phyloP scores from a whole-genome alignment of 2,113 vertebrate genomes.

The Pluvianellus socialis region DNA sequence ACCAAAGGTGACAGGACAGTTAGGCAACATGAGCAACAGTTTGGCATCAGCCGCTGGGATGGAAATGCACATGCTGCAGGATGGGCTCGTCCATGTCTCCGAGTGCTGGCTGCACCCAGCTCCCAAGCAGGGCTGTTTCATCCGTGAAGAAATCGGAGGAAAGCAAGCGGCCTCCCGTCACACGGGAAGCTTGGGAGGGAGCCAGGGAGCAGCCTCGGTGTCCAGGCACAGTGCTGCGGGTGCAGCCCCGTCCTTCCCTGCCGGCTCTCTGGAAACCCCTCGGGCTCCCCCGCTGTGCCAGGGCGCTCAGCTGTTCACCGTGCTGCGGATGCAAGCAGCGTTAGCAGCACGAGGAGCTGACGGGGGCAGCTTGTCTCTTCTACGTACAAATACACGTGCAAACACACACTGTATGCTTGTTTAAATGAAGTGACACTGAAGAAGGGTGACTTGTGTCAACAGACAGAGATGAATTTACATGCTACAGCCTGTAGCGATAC shows the following conservation, averaged over 20 bases:
- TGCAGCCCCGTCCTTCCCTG: background rate
- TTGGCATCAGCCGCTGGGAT: background rate
- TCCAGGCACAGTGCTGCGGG: background rate
- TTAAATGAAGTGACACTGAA: background rate
- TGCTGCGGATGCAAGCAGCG: background rate
- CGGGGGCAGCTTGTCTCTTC: background rate
- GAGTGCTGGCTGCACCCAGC: background rate
- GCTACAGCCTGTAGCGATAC: background rate
- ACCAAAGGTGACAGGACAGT: background rate
- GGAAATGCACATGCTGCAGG: accelerated
- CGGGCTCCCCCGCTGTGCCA: accelerated
- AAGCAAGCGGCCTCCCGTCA: background rate
- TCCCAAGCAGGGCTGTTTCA: background rate
- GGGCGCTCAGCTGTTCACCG: accelerated
- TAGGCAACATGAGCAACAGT: background rate
- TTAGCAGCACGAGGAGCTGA: background rate
- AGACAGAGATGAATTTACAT: background rate
- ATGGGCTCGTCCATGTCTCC: accelerated
- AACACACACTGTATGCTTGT: background rate
- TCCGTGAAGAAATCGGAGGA: background rate
- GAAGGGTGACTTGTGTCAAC: background rate
- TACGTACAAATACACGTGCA: background rate
- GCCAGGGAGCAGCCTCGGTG: background rate
- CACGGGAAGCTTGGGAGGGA: background rate
- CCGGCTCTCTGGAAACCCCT: background rate